Evolutionary conservation across 1,140 invertebrate species (phyloP), one percentile per base, ranked within the genome.

Genomic region (Zelostemma sp.): DNA sequence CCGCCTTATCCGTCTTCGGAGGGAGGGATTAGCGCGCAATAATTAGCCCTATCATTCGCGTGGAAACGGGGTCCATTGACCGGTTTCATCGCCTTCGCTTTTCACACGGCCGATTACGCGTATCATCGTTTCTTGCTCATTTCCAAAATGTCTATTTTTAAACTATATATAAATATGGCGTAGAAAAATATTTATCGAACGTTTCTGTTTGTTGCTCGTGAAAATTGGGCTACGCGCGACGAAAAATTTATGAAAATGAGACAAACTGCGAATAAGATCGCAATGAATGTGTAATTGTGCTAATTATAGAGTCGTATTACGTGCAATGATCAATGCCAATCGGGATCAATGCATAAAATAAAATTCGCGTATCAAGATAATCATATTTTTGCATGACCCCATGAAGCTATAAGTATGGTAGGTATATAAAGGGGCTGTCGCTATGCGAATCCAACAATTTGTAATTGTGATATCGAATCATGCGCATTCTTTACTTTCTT

Each of bases 61-160:
- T 57, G 45, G 64, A 66, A 65, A 68, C 54, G 60, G 31, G 28
- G 73, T 59, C 56, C 73, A 71, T 76, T 75, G 75, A 74, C 74
- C 69, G 59, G 58, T 66, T 49, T 72, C 56, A n/a, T n/a, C n/a
- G n/a, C 58, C 56, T 49, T 18, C 18, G 21, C 21, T 63, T 46
- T 54, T 31, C 11, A 38, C 14, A 12, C 2, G 9, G 11, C 35
- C 14, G 11, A 38, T n/a, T 38, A n/a, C 11, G 14, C 35, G 11
- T 12, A 38, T 38, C 9, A 38, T 2, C 9, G 35, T 38, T 38
- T 38, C 9, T 38, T 4, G 2, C 9, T 11, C 11, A 38, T 38
- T 38, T 4, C 9, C 9, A 11, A n/a, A n/a, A 1, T 38, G 2
- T 38, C 9, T 2, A 38, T 4, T 3, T n/a, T 11, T 4, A 11